A percentile compares a stretch with the other conserved stretches of the same genome.
Evolutionary conservation across 2,797 vertebrate genomes (phyloP).

Genomic region (Tadarida brasiliensis): DNA sequence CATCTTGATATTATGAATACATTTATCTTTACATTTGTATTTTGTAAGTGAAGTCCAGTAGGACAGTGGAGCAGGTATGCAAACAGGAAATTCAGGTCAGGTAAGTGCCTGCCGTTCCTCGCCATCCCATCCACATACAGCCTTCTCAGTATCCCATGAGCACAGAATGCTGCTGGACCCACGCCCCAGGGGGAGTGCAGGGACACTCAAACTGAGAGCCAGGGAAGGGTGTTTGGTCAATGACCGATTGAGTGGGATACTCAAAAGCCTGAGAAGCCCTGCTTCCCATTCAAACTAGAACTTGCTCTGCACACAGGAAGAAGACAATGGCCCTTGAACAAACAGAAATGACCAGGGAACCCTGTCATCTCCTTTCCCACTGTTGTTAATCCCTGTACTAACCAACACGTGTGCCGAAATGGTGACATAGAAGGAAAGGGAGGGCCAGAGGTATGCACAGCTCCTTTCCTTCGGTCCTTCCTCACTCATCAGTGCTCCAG

Average conservation of each 20-base stretch:
- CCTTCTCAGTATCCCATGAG: neutral
- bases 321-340: neutral
- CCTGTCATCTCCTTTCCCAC: neutral
- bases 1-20: neutral
- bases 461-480: neutral
- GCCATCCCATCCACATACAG: rapidly evolving
- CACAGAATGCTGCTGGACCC: neutral
- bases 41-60: neutral
- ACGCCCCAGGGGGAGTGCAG: neutral
- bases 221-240: neutral
- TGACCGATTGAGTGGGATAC: neutral
- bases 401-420: neutral
- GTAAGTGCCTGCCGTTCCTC: rapidly evolving
- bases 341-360: neutral
- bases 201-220: neutral
- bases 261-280: neutral
- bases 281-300: neutral
- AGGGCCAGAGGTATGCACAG: neutral
- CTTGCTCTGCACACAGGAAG: neutral
- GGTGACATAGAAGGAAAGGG: neutral
- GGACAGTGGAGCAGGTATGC: neutral
- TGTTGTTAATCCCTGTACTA: neutral
- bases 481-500: neutral
- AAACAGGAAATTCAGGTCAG: neutral
- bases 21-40: neutral